These are phyloP conservation scores for Chinchilla lanigera DNA, from an alignment of 2,113 vertebrate genomes.

Conservation along the genomic window DNA sequence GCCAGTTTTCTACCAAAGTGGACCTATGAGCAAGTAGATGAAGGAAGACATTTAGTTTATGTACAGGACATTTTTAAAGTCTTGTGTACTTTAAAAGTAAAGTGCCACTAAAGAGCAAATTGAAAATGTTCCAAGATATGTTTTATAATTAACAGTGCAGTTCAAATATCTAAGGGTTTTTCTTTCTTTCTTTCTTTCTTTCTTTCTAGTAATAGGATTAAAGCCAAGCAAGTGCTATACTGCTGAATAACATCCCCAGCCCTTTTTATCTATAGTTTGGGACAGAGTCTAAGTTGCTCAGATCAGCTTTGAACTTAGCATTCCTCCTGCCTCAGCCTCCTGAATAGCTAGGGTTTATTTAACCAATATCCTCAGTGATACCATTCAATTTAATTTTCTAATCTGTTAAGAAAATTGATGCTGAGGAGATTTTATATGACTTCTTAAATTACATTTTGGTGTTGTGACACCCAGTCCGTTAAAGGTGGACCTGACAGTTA, in stretches of 20 bases:
- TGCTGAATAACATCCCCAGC: background rate
- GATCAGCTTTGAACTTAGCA: background rate
- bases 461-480: background rate
- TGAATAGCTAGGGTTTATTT: background rate
- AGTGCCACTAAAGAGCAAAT: background rate
- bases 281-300: background rate
- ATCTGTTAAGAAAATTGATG: background rate
- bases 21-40: background rate
- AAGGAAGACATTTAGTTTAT: background rate
- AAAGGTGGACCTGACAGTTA: conserved; percentile 9
- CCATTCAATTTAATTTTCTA: conserved; percentile 6
- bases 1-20: background rate
- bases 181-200: background rate
- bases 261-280: background rate
- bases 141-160: background rate
- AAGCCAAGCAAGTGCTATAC: background rate
- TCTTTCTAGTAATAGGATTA: background rate
- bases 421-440: conserved; percentile 35
- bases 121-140: background rate
- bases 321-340: too few relatives aligned
- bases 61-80: background rate
- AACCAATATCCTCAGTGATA: background rate
- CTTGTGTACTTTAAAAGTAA: background rate
- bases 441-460: conserved; percentile 14
- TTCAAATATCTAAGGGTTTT: background rate